Evolutionary conservation across 2,888 invertebrate genomes (phyloP).

Genomic region (Spilarctia lutea): DNA sequence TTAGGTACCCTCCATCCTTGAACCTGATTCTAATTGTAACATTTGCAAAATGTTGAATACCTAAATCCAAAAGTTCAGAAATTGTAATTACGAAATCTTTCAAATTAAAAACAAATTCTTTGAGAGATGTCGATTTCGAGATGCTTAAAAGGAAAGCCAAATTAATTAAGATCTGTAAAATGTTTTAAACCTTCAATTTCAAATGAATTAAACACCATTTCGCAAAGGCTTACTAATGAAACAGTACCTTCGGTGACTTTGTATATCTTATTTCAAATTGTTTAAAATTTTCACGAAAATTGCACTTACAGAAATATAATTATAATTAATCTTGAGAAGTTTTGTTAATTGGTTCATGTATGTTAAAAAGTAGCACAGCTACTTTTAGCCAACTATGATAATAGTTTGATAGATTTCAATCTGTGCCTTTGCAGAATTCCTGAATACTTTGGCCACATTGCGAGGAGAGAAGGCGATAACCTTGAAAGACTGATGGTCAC

Average conservation of each 20-base stretch:
- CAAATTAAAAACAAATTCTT: neutral
- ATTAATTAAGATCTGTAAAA: conserved; percentile 33
- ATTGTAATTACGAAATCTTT: neutral
- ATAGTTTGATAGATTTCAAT: too few relatives aligned
- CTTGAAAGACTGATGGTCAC: too few relatives aligned
- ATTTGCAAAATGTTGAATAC: neutral
- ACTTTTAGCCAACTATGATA: too few relatives aligned
- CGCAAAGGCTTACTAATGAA: conserved; percentile 52
- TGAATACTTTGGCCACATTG: too few relatives aligned
- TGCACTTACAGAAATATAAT: neutral
- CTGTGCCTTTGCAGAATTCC: too few relatives aligned
- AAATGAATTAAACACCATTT: conserved; percentile 52
- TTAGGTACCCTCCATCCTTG: neutral
- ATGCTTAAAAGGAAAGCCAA: neutral
- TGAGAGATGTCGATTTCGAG: neutral
- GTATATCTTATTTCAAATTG: conserved; percentile 45
- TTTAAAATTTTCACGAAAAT: neutral
- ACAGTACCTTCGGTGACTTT: conserved; percentile 50
- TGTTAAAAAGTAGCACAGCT: too few relatives aligned
- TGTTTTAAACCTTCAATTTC: conserved; percentile 46
- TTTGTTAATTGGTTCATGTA: too few relatives aligned
- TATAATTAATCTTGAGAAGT: too few relatives aligned
- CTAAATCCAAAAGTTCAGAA: neutral
- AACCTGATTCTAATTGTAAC: neutral
- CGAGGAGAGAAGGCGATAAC: too few relatives aligned